phyloP scores from a whole-genome alignment of 2,797 vertebrate genomes.

The Microcaecilia unicolor region DNA sequence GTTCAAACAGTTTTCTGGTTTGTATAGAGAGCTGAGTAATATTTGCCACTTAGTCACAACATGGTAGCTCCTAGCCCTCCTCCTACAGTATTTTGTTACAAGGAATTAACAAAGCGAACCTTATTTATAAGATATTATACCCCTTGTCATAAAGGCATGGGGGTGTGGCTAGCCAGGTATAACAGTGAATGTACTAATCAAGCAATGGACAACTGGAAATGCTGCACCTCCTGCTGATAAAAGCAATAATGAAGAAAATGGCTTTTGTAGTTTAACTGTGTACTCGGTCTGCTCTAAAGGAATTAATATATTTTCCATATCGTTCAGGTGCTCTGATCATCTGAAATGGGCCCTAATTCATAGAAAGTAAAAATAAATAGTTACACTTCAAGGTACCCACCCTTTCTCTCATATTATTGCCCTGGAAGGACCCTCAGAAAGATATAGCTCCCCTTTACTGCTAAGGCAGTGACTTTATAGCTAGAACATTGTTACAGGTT shows the following conservation, averaged over 20 bases:
- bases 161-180: conserved; percentile 26
- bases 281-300: too few species aligned
- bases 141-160: conserved; percentile 36
- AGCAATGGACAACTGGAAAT: conserved; percentile 44
- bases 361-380: too few species aligned
- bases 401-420: conserved; percentile 29
- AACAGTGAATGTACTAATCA: conserved; percentile 34
- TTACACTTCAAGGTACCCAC: conserved; percentile 25
- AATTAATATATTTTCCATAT: too few species aligned
- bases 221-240: conserved; percentile 51
- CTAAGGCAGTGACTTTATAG: conserved; percentile 30
- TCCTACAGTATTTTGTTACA: conserved; percentile 30
- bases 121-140: too few species aligned
- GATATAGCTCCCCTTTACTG: conserved; percentile 27
- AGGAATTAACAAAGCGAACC: conserved; percentile 19
- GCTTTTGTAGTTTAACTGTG: too few species aligned
- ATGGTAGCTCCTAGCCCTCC: too few species aligned
- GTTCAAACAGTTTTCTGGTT: conserved; percentile 24
- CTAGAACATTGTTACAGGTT: conserved; percentile 22
- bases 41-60: too few species aligned
- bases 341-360: too few species aligned
- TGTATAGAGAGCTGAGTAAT: conserved; percentile 38
- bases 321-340: too few species aligned
- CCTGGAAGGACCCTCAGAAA: conserved; percentile 28
- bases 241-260: conserved; percentile 64